phyloP scores from a whole-genome alignment of 2,797 vertebrate species.

The Paramormyrops hopkinsi region DNA sequence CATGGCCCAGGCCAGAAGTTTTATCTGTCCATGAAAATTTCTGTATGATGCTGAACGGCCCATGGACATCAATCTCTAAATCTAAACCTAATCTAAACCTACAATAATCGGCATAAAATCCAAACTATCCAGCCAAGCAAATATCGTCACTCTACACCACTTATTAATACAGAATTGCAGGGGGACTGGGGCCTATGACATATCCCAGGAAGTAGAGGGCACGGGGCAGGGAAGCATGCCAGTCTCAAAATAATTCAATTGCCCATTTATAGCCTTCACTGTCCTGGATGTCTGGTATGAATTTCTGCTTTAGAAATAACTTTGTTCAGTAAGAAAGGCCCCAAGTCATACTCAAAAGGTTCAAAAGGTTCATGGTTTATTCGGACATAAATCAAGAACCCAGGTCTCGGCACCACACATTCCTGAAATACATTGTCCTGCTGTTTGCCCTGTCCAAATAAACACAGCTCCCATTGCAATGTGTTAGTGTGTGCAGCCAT shows the following conservation, averaged over 20 bases:
- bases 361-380: not conserved
- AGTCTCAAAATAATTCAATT: not conserved
- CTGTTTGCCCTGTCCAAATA: not conserved
- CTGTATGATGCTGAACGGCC: not conserved
- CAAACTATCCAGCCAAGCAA: not conserved
- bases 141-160: not conserved
- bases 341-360: not conserved
- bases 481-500: not conserved
- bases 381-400: not conserved
- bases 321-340: not conserved
- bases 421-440: not conserved
- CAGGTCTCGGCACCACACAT: not conserved
- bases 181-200: not conserved
- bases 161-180: not conserved
- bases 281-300: slow-evolving; percentile 38
- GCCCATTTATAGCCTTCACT: not conserved
- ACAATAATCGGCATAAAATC: not conserved
- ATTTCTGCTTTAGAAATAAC: slow-evolving; percentile 52
- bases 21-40: not conserved
- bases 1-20: not conserved
- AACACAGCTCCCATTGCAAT: not conserved
- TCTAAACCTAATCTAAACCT: not conserved
- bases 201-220: not conserved
- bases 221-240: not conserved
- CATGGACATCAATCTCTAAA: not conserved